Evolutionary conservation across 1,140 invertebrate species (phyloP).

Genomic region (Brachionus calyciflorus): DNA sequence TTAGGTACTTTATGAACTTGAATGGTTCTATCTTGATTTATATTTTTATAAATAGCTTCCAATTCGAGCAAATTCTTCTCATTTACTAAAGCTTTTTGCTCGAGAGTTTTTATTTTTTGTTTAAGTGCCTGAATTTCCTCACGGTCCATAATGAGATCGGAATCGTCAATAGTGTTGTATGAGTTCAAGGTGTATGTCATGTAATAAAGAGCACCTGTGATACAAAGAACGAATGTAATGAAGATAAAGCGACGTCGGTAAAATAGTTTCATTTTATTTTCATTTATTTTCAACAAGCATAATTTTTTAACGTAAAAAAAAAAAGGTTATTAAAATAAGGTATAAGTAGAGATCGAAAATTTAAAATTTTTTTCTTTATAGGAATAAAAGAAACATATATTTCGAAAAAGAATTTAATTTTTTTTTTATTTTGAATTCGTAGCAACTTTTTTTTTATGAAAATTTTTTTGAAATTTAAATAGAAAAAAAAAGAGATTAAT

Average conservation of each 20-base stretch:
- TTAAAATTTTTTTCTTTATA: no score
- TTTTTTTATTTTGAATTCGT: no score
- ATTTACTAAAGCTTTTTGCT: background rate
- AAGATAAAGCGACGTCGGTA: constrained; percentile 25
- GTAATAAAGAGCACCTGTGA: background rate
- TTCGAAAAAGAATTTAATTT: no score
- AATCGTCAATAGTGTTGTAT: background rate
- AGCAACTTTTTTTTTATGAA: no score
- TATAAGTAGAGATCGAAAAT: no score
- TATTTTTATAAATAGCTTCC: background rate
- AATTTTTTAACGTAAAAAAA: no score
- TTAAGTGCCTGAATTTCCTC: background rate
- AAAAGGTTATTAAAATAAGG: no score
- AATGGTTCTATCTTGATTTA: background rate
- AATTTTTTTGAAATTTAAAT: no score
- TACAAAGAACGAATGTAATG: background rate
- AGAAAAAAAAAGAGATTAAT: no score
- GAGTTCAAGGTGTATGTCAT: constrained; percentile 10
- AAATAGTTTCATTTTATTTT: constrained; percentile 26
- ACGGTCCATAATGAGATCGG: background rate
- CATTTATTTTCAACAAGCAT: no score
- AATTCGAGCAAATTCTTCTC: constrained; percentile 1
- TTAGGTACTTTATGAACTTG: no score
- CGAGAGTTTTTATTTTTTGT: background rate
- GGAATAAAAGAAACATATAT: no score